Conservation (phyloP, 2,113 vertebrate species). For the Uropsilus gracilis region DNA sequence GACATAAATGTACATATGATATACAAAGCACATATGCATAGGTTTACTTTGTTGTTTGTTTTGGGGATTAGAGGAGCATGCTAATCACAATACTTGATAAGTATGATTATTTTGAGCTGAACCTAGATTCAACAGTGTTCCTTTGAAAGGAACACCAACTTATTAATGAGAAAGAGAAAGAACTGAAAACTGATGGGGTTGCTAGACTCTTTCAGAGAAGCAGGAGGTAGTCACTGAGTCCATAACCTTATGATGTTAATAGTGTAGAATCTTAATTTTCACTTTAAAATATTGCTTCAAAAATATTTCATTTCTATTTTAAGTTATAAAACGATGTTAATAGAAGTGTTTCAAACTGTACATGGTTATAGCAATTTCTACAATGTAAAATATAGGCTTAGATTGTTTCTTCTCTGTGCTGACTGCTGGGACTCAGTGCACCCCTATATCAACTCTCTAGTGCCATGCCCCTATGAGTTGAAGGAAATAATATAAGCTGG, state of each 20-base stretch:
- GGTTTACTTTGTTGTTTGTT: too few relatives aligned
- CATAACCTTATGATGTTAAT: fast-evolving
- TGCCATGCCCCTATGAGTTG: neutral
- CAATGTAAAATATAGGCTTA: neutral
- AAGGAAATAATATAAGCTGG: neutral
- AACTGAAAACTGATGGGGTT: neutral
- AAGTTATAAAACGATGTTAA: neutral
- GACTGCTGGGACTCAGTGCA: neutral
- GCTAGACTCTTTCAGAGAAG: neutral
- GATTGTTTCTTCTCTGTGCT: neutral
- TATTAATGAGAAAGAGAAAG: neutral
- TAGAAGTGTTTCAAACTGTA: neutral
- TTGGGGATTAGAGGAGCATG: neutral
- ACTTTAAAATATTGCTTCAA: neutral
- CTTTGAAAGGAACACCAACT: neutral
- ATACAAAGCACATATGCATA: too few relatives aligned
- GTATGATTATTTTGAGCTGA: neutral
- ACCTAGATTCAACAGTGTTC: neutral
- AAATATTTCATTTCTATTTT: neutral
- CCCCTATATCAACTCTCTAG: neutral
- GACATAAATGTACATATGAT: too few relatives aligned
- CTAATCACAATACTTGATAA: neutral
- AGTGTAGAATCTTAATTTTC: neutral
- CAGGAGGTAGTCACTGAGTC: neutral
- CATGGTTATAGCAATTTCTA: neutral